A percentile compares a stretch with the other conserved stretches of the same genome.
Conservation (phyloP, 1,140 invertebrate genomes). For the Mactra quadrangularis region DNA sequence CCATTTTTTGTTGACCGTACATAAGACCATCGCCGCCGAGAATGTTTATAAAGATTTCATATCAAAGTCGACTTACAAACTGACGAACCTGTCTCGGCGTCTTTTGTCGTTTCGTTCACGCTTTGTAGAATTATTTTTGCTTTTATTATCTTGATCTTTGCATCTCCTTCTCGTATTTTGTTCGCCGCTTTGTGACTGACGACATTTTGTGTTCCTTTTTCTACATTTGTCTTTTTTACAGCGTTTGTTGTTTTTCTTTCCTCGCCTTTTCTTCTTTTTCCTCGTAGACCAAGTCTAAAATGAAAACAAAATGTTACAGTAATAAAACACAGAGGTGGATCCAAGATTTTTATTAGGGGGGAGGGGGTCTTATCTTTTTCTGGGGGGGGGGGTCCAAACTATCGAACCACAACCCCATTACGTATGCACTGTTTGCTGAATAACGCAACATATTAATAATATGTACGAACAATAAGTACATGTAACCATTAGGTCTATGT, state of each 20-base stretch:
- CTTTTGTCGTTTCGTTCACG: not conserved
- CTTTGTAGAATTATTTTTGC: slow-evolving; percentile 16
- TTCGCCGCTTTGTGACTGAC: slow-evolving; percentile 15
- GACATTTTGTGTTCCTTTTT: slow-evolving; percentile 19
- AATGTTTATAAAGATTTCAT: too few relatives aligned
- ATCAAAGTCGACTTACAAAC: too few relatives aligned
- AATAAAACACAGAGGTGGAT: not conserved
- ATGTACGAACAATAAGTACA: too few relatives aligned
- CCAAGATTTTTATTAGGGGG: too few relatives aligned
- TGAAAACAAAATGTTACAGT: not conserved
- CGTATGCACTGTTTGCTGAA: too few relatives aligned
- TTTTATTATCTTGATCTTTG: not conserved
- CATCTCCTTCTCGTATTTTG: slow-evolving; percentile 23
- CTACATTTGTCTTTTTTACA: slow-evolving; percentile 28
- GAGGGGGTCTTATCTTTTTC: too few relatives aligned
- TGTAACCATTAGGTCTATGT: too few relatives aligned
- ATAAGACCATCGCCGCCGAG: too few relatives aligned
- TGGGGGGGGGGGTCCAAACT: too few relatives aligned
- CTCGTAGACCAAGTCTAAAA: slow-evolving; percentile 1
- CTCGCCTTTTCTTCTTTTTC: slow-evolving; percentile 1
- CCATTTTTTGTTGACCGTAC: too few relatives aligned
- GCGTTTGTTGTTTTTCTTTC: slow-evolving; percentile 18
- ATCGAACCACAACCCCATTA: too few relatives aligned
- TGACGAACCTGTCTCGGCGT: not conserved
- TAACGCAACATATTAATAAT: too few relatives aligned